Evolutionary conservation across 2,797 vertebrate species (phyloP), one percentile per base, ranked within the genome.

Genomic region (Chaetophractus vellerosus): DNA sequence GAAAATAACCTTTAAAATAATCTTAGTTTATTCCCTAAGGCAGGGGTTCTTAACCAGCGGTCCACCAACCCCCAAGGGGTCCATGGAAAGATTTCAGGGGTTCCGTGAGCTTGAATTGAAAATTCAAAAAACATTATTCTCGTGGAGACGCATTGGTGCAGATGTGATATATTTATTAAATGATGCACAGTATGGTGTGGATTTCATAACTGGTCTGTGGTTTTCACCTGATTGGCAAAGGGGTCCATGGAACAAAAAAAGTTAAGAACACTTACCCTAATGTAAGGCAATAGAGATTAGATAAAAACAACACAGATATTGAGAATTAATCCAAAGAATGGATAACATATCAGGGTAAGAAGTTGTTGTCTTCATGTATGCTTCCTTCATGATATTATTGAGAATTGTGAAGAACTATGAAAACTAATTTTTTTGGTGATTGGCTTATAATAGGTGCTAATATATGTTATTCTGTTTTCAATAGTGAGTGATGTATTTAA

Each of bases 1-100:
- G 2, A 61, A 88, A 93, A 64, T 31, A 68, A 92, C 31, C 33
- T 91, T 95, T 71, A 80, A 91, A 88, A 50, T 12, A 38, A 2
- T 72, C 10, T 75, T 38, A 38, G 41, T 90, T n/a, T 23, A 21
- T 15, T 9, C 45, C 8, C 45, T 45, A 45, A 45, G 45, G 45
- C 45, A 45, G 45, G 45, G 8, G 45, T 45, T 45, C 45, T 45
- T 45, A 45, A 45, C 45, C 45, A 45, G 45, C 5, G 45, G 10
- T 45, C 45, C 7, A 45, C 45, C 45, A 45, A 45, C 45, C 45
- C 45, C 45, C 5, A 9, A 45, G 45, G 10, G 45, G 45, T 45
- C 45, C 8, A 9, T 45, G 7, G 45, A 45, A 10, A 45, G 45
- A 45, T 45, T 45, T 8, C 45, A 45, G 45, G 45, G 45, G 45